A percentile compares a stretch with the other conserved stretches of the same genome.
Conservation (phyloP, 2,888 invertebrate species). For the Ptychoptera albimana region DNA sequence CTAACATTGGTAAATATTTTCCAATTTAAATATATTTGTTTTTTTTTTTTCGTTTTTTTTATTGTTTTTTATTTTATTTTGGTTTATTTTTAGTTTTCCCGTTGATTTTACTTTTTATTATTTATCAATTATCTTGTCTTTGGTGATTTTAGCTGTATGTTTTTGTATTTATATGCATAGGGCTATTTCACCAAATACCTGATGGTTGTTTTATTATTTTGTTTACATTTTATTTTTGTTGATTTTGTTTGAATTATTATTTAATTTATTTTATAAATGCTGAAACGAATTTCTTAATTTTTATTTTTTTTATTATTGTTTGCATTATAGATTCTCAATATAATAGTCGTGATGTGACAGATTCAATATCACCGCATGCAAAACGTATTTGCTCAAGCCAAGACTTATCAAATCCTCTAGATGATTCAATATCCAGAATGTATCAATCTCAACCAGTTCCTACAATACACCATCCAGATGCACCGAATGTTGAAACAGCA, state of each 20-base stretch:
- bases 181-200: constrained; percentile 59
- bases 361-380: constrained; percentile 25
- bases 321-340: constrained; percentile 16
- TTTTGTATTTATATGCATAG: constrained; percentile 40
- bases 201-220: constrained; percentile 28
- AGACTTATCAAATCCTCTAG: constrained; percentile 19
- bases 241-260: constrained; percentile 1
- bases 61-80: constrained; percentile 9
- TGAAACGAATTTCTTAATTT: constrained; percentile 2
- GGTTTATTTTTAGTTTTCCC: constrained; percentile 7
- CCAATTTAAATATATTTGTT: constrained; percentile 1
- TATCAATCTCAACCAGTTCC: constrained; percentile 32
- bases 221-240: constrained; percentile 7
- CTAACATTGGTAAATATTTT: background rate
- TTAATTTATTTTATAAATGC: constrained; percentile 9
- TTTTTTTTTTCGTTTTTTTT: constrained; percentile 7
- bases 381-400: constrained; percentile 27
- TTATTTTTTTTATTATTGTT: constrained; percentile 3
- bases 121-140: constrained; percentile 40
- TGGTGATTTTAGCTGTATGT: constrained; percentile 63
- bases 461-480: constrained; percentile 14
- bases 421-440: constrained; percentile 27
- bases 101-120: constrained; percentile 11
- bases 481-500: constrained; percentile 14
- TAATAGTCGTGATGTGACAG: constrained; percentile 19